Base-by-base conservation (phyloP, 2,797 vertebrate genomes). In the Urosaurus nigricauda region DNA sequence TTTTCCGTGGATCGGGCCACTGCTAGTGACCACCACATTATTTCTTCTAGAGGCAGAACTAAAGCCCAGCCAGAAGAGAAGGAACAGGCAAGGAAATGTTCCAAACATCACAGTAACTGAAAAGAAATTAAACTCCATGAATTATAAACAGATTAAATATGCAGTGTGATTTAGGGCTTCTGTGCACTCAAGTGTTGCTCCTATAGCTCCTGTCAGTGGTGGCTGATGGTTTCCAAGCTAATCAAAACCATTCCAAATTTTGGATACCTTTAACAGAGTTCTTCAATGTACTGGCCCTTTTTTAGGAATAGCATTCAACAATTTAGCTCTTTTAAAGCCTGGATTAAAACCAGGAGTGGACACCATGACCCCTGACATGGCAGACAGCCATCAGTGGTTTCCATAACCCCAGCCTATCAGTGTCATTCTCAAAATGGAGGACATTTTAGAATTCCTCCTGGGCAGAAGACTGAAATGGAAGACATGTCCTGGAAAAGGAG, bases 1-100 rank as follows among this genome's bases (percentile, higher is more conserved):
- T 71, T 83, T 95, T 79, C 97, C 98, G 85, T 82, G 89, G 60
- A 98, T 92, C 79, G 94, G 94, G 0, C 97, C 97, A 68, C 93
- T 85, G 13, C 13, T 94, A 1, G 97, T 98, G 21, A 83, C 88
- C 78, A 98, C 88, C 32, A 95, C 5, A 7, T 96, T 91, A 35
- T 96, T 94, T 51, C 96, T 93, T 73, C 96, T 92, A 8, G 29
- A 83, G 16, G 70, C 60, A 3, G 26, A 78, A 11, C 43, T n/a
- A 58, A 13, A 16, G 17, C n/a, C 13, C 17, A 40, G 40, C 24
- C 40, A 60, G 12, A 79, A 63, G 53, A 89, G 53, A n/a, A 51
- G 17, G 21, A 89, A 47, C 79, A 86, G 88, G 79, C 43, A n/a
- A 29, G 6, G 17, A 51, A 86, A 6, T 16, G 16, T 58, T 7